A percentile compares a stretch with the other conserved stretches of the same genome.
Evolutionary conservation across 2,797 vertebrate genomes (phyloP).

Genomic region (Microctenopoma stevenorrisi): DNA sequence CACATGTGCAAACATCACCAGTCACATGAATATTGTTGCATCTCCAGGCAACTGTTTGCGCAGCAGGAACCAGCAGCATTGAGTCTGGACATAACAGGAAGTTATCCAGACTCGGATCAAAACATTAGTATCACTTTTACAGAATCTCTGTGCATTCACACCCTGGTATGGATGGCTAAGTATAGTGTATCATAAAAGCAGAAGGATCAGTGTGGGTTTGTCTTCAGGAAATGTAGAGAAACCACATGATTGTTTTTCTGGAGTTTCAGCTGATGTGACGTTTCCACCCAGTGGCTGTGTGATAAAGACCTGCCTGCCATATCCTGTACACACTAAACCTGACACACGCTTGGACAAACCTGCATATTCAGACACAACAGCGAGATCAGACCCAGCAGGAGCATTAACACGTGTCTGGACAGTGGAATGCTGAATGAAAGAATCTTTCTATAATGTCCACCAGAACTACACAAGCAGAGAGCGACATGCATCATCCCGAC

Average conservation of each 20-base stretch:
- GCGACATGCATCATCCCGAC: conserved; percentile 5
- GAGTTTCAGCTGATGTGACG: background rate
- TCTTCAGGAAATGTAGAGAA: background rate
- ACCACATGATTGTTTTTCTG: background rate
- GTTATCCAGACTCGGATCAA: background rate
- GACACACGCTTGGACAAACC: background rate
- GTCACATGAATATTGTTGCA: background rate
- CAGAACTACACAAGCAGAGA: background rate
- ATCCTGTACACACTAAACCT: background rate
- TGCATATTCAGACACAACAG: background rate
- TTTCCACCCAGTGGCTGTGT: background rate
- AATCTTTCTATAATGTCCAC: conserved; percentile 7
- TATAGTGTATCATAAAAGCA: background rate
- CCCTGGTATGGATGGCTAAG: too few species aligned
- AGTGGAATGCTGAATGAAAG: conserved; percentile 1
- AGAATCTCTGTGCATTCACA: background rate
- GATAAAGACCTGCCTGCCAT: background rate
- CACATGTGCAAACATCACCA: background rate
- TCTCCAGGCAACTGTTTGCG: background rate
- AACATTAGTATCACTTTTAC: background rate
- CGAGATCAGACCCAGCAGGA: conserved; percentile 4
- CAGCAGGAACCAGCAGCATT: background rate
- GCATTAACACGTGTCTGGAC: background rate
- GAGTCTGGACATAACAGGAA: background rate
- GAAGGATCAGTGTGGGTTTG: background rate